Base-by-base conservation (phyloP, 2,888 invertebrate genomes). In the Alloscopus bannaensis region DNA sequence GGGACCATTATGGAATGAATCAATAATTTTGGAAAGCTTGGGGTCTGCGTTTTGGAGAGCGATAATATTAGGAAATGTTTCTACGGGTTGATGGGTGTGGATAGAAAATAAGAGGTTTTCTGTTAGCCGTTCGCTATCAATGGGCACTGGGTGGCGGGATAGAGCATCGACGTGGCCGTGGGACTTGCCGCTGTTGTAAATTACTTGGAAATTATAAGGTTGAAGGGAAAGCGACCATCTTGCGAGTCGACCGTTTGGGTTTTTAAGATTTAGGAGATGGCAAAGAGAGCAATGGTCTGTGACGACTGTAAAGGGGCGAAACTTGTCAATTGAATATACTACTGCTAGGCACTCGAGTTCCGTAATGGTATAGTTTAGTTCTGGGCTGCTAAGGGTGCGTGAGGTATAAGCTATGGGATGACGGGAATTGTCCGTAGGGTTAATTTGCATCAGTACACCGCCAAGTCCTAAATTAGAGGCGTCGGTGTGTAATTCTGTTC, bases 281-380 rank as follows among this genome's bases (percentile, higher is more conserved):
- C 62, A 62, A 4, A 62, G 24, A 11, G 42, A 42, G 31, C 24
- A 26, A 42, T 62, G 62, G n/a, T 62, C 62, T 40, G 62, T 62
- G 22, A 62, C 62, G 6, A 62, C 45, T 1, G 20, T 62, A 26
- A 62, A 62, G 8, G 62, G 62, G 16, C 62, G 62, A 20, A 62
- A 62, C 20, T 62, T 8, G 3, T 62, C 62, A 1, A 62, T 42
- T 24, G 42, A 11, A 20, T 4, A 42, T 8, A 62, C 24, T 4
- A 62, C 24, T 24, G 62, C 62, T 4, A 65, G 28, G 50, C 65
- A 47, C 20, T 65, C 65, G 1, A 65, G 26, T 16, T 65, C 65
- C 3, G 65, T 18, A 1, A 50, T 28, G 0, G 28, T 18, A n/a
- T 47, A 65, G 18, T 50, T 65, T 11, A 1, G 1, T 29, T 65